phyloP scores from a whole-genome alignment of 1,140 invertebrate genomes.

The Sitodiplosis mosellana region DNA sequence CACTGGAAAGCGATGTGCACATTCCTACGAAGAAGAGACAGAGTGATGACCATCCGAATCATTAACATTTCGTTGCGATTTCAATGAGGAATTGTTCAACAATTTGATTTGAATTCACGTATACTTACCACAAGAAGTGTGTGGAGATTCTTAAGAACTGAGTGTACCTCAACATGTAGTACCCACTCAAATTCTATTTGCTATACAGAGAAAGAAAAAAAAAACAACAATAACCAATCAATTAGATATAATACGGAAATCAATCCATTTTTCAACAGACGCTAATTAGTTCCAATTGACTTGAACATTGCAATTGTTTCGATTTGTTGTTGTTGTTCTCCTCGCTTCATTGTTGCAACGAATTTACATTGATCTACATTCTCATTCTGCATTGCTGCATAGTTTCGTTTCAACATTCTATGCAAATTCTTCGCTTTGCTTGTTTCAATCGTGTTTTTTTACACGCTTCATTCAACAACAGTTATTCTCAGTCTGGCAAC shows the following conservation, averaged over 20 bases:
- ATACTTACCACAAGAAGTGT: constrained; percentile 59
- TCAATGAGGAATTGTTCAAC: too few species aligned
- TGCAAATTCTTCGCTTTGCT: too few species aligned
- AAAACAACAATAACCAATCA: constrained; percentile 5
- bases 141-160: constrained; percentile 64
- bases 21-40: constrained; percentile 53
- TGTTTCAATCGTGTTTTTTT: too few species aligned
- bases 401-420: too few species aligned
- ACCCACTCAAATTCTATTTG: constrained; percentile 91
- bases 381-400: too few species aligned
- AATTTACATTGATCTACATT: too few species aligned
- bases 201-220: constrained; percentile 32
- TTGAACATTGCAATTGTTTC: constrained; percentile 6
- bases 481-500: too few species aligned
- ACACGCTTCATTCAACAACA: too few species aligned
- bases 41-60: too few species aligned
- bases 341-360: constrained; percentile 1
- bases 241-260: constrained; percentile 1
- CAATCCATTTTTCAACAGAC: not conserved
- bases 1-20: constrained; percentile 65
- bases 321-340: not conserved
- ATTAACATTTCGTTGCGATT: too few species aligned
- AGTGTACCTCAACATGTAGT: constrained; percentile 72
- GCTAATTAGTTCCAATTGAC: constrained; percentile 9
- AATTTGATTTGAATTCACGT: constrained; percentile 5